Base-by-base conservation (phyloP, 2,113 vertebrate species). In the Vulpes vulpes region DNA sequence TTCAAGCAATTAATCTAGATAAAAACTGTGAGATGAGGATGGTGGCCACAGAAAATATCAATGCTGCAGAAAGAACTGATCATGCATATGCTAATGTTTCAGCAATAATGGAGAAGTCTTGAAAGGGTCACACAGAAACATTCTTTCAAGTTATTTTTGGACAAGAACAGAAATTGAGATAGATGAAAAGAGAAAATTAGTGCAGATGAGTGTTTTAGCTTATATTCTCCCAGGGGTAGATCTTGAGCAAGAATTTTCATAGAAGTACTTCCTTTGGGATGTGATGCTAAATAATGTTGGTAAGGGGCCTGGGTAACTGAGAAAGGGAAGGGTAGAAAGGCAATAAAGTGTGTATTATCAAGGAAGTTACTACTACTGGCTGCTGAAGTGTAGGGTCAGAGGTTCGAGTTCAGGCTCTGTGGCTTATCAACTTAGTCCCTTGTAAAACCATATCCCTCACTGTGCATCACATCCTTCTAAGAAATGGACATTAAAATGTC, bases 1-100 rank as follows among this genome's bases (percentile, higher is more conserved):
- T 94, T 96, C 14, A 83, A 78, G 57, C 27, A 86, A 86, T 92
- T 79, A 71, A 94, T 82, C 12, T 35, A n/a, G 9, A 25, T 86
- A 49, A 89, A 85, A 91, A 53, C 9, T 12, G 15, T 25, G 65
- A 62, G 8, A 32, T 74, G 30, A 43, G 71, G 4, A 65, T 10
- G 1, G 27, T 38, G 1, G n/a, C 8, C 65, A 49, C 59, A 78
- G 82, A 80, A 79, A 76, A 57, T 3, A 91, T 74, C 5, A 93
- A 17, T 16, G 7, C n/a, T 76, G 5, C 51, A 43, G 7, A 60
- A 80, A 85, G 49, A 94, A 82, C 4, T 32, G 8, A 73, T 53
- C 27, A 2, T 15, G 9, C 2, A 1, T 30, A 73, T 43, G 12
- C 22, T 81, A n/a, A 49, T 17, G 19, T 94, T 81, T 90, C 8